These are phyloP conservation scores for Macrosoma leucophasiata DNA, from an alignment of 2,888 invertebrate genomes.

Conservation along the genomic window DNA sequence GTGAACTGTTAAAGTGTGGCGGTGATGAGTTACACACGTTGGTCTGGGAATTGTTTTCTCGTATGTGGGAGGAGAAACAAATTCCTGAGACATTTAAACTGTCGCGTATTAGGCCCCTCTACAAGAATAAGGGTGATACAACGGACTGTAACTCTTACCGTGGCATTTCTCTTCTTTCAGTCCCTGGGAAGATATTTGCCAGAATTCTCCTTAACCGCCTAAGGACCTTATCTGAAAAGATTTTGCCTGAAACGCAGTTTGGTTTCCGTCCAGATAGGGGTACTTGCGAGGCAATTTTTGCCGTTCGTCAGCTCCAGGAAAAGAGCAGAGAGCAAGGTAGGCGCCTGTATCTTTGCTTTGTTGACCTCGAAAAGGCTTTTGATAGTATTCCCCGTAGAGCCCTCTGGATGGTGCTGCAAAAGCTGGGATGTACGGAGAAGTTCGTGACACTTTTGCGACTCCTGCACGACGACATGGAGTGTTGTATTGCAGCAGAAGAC, in stretches of 20 bases:
- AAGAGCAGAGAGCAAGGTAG: constrained; percentile 11
- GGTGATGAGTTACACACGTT: constrained; percentile 11
- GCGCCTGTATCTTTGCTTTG: constrained; percentile 12
- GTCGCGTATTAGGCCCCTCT: constrained; percentile 9
- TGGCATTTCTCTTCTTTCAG: constrained; percentile 15
- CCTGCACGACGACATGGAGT: constrained; percentile 12
- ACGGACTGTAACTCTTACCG: constrained; percentile 22
- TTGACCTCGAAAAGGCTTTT: constrained; percentile 13
- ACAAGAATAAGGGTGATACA: constrained; percentile 10
- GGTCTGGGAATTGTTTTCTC: constrained; percentile 13
- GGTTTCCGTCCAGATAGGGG: constrained; percentile 11
- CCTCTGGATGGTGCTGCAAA: constrained; percentile 10
- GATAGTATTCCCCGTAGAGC: neutral
- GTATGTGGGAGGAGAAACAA: constrained; percentile 16
- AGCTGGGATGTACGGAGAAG: constrained; percentile 17
- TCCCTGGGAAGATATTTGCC: constrained; percentile 17
- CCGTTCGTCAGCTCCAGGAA: constrained; percentile 9
- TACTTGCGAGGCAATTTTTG: constrained; percentile 9
- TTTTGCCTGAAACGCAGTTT: constrained; percentile 24
- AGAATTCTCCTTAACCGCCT: constrained; percentile 12
- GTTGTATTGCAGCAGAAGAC: constrained; percentile 4
- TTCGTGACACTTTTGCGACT: constrained; percentile 11
- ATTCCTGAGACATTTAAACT: constrained; percentile 11
- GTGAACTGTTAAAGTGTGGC: constrained; percentile 21
- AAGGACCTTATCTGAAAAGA: constrained; percentile 9